These are phyloP conservation scores for Hypanus sabinus DNA, from an alignment of 2,113 vertebrate genomes.

Conservation along the genomic window DNA sequence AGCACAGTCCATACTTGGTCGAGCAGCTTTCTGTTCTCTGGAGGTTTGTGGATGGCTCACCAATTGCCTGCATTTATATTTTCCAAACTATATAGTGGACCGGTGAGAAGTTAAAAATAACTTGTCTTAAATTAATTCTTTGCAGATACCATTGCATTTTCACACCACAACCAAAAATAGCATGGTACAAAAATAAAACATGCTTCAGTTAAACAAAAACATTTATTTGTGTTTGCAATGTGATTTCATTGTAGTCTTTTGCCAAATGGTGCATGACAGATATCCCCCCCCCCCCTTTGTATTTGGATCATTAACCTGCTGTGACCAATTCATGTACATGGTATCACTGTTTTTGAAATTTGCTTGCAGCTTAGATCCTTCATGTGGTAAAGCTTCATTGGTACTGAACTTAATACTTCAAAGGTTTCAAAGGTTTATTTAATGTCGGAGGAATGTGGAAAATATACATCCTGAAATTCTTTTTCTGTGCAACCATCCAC, in stretches of 20 bases:
- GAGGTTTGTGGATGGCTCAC: background rate
- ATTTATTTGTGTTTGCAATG: background rate
- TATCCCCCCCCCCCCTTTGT: background rate
- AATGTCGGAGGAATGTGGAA: background rate
- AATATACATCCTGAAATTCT: no score
- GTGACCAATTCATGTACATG: background rate
- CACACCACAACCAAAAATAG: background rate
- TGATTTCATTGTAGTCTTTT: background rate
- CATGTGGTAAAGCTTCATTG: background rate
- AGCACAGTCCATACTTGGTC: no score
- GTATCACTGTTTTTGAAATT: background rate
- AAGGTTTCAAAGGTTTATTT: no score
- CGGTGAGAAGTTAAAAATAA: background rate
- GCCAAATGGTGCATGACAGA: background rate
- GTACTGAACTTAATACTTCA: background rate
- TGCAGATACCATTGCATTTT: background rate
- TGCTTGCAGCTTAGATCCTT: background rate
- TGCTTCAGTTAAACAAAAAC: background rate
- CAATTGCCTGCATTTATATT: background rate
- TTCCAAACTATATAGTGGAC: background rate
- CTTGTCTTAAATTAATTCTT: slow-evolving; percentile 18
- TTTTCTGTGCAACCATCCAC: no score
- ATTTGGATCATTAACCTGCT: background rate
- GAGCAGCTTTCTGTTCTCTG: background rate
- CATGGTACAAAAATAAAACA: background rate